Evolutionary conservation across 92 coral and sea anemone species (phyloP).

Genomic region (Epizoanthus illoricatus): DNA sequence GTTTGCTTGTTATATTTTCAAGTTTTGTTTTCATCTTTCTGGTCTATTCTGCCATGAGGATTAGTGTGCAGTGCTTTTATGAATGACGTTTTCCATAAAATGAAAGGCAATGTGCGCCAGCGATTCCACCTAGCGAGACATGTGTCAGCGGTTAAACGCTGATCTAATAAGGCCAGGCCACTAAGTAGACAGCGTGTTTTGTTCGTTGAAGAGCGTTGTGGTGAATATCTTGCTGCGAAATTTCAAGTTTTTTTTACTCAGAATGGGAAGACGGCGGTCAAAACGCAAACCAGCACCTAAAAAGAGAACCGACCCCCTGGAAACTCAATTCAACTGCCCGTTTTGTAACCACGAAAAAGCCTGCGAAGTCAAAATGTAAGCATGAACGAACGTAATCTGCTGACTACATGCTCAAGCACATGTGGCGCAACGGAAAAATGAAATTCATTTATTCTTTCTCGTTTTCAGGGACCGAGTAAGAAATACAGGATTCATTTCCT

Average conservation of each 20-base stretch:
- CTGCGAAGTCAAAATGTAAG: slow-evolving; percentile 98
- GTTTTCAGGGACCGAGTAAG: slow-evolving; percentile 86
- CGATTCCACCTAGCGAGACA: background rate
- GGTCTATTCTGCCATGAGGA: too few species aligned
- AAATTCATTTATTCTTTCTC: background rate
- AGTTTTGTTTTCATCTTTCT: too few species aligned
- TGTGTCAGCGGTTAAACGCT: background rate
- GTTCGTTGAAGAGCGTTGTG: background rate
- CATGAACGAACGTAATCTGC: background rate
- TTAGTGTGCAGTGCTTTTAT: too few species aligned
- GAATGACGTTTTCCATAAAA: too few species aligned
- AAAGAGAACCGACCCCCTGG: slow-evolving; percentile 86
- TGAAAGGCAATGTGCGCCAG: slow-evolving; percentile 4
- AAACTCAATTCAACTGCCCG: slow-evolving; percentile 95
- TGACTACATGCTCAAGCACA: too few species aligned
- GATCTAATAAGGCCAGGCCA: background rate
- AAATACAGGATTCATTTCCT: slow-evolving; percentile 91
- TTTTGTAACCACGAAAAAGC: slow-evolving; percentile 98
- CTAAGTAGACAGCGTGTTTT: background rate
- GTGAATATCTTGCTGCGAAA: background rate
- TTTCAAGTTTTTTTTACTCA: background rate
- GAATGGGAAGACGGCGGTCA: slow-evolving; percentile 95
- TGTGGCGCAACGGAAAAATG: background rate
- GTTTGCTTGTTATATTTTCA: too few species aligned
- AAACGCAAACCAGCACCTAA: slow-evolving; percentile 95